Conservation (phyloP, 1,140 invertebrate species). For the Solenopsis fugax region DNA sequence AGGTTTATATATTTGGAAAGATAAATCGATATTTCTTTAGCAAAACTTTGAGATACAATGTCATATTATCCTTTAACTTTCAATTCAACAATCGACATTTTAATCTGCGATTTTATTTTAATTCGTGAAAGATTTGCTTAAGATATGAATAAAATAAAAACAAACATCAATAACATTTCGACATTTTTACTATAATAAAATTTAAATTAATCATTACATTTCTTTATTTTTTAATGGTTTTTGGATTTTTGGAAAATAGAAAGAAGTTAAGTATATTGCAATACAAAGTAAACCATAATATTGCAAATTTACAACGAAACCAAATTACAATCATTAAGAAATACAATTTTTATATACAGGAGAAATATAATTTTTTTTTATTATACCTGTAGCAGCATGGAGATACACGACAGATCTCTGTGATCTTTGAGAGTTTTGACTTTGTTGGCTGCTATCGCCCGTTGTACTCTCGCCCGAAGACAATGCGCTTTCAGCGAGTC, state of each 20-base stretch:
- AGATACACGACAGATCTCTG: slow-evolving; percentile 93
- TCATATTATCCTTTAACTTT: background rate
- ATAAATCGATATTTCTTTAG: background rate
- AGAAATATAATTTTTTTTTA: background rate
- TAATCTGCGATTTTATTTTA: background rate
- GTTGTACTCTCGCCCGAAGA: slow-evolving; percentile 86
- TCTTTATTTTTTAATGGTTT: background rate
- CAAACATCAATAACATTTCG: background rate
- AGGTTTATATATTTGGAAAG: background rate
- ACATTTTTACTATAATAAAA: background rate
- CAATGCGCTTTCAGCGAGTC: slow-evolving; percentile 83
- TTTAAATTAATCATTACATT: too few relatives aligned
- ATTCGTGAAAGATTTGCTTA: background rate
- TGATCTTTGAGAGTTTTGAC: slow-evolving; percentile 92
- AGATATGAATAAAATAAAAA: background rate
- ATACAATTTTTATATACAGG: too few relatives aligned
- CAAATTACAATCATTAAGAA: background rate
- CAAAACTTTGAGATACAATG: background rate
- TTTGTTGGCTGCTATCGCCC: slow-evolving; percentile 91
- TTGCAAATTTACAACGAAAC: background rate
- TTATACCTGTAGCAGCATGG: slow-evolving; percentile 92
- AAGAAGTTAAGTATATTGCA: background rate
- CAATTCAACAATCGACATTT: background rate
- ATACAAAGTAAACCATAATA: background rate
- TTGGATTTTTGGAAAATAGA: background rate